Evolutionary conservation across 2,888 invertebrate species (phyloP).

Genomic region (Xanthorhoe spadicearia): DNA sequence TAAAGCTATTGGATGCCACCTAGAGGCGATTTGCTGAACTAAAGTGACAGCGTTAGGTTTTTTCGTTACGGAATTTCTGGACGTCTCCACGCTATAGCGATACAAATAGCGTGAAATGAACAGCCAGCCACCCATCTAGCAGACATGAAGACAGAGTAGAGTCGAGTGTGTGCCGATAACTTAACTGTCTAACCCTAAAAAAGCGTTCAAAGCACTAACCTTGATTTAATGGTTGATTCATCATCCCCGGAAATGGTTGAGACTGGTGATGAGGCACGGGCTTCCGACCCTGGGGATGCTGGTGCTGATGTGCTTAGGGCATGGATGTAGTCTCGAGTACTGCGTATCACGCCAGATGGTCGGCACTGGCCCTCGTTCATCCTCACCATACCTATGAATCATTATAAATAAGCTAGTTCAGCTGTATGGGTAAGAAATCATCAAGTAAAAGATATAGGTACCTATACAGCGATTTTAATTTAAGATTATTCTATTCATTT

Average conservation of each 20-base stretch:
- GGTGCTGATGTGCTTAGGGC: constrained; percentile 42
- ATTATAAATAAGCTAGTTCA: neutral
- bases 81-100: too few relatives aligned
- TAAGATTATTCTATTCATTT: too few relatives aligned
- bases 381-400: constrained; percentile 19
- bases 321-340: constrained; percentile 55
- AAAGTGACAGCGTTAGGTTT: too few relatives aligned
- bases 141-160: too few relatives aligned
- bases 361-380: constrained; percentile 53
- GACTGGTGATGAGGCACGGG: constrained; percentile 49
- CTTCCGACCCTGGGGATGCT: constrained; percentile 43
- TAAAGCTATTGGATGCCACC: too few relatives aligned
- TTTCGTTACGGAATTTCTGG: too few relatives aligned
- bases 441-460: too few relatives aligned
- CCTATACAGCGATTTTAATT: too few relatives aligned
- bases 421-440: too few relatives aligned
- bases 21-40: too few relatives aligned
- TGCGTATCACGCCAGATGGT: constrained; percentile 60
- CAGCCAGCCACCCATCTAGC: neutral
- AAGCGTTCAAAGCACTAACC: constrained; percentile 37
- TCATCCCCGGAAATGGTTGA: constrained; percentile 56
- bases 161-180: neutral
- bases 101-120: neutral
- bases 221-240: constrained; percentile 49
- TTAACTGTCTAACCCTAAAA: too few relatives aligned